Evolutionary conservation across 2,113 vertebrate genomes (phyloP), one percentile per base, ranked within the genome.

Genomic region (Ptychochromis oligacanthus): DNA sequence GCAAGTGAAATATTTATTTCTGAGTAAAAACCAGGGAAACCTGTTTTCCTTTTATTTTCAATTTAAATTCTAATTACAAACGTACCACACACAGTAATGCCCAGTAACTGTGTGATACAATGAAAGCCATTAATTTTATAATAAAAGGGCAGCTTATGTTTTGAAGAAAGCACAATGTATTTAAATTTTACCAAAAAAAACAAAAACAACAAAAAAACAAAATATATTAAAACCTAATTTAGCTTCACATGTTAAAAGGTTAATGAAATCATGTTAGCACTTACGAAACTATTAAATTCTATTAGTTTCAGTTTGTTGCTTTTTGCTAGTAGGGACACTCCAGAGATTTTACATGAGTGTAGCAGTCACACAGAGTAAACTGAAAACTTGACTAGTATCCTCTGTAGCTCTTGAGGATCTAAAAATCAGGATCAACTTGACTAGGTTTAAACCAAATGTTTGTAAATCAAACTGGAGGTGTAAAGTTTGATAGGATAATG

Each of bases 41-140:
- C 0, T 5, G 67, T n/a, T 54, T 54, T 26, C 67, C 26, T 54
- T 52, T 52, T 52, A 46, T 0, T 31, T 72, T 52, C 24, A 15
- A 54, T 54, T 72, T 54, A 54, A 72, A 72, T 54, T 72, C 46
- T 31, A 54, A 54, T 72, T 72, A 72, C 26, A 72, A 54, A 72
- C 67, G 52, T 24, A 31, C 67, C 26, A 0, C 67, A 34, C 67
- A 14, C 46, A 72, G 26, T 72, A 72, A 54, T 54, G 65, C 52
- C 17, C 43, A 72, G 65, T 72, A 52, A 52, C 43, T 52, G 43
- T 52, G 31, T 52, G 28, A 52, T 72, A 52, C 31, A 72, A 52
- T 72, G 28, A 72, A 31, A 52, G 10, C 40, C 65, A 28, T 17
- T 70, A 4, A 9, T 52, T 52, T 52, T 28, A 43, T 52, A 72